Conservation (phyloP, 2,113 vertebrate genomes). For the Anas platyrhynchos region DNA sequence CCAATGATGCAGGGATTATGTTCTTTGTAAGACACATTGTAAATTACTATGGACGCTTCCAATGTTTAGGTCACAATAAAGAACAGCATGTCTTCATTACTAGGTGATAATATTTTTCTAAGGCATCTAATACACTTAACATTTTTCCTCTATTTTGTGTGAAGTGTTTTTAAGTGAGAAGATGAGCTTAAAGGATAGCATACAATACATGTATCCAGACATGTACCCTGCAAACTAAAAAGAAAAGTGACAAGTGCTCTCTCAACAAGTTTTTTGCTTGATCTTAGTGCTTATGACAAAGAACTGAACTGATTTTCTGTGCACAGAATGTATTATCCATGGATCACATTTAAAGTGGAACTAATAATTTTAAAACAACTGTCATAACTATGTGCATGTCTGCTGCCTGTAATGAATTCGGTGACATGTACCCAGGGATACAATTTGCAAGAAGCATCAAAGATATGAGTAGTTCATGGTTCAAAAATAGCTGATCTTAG, state of each 20-base stretch:
- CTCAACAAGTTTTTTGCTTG: neutral
- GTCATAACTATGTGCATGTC: neutral
- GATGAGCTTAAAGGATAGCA: neutral
- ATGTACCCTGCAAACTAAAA: neutral
- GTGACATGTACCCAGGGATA: neutral
- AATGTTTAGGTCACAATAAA: neutral
- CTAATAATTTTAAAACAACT: constrained; percentile 28
- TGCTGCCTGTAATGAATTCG: neutral
- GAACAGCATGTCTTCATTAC: neutral
- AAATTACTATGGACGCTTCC: neutral
- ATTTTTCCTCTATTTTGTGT: neutral
- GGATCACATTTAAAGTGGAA: constrained; percentile 20
- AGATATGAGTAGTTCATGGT: neutral
- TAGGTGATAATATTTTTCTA: neutral
- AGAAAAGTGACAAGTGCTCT: neutral
- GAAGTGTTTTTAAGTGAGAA: neutral
- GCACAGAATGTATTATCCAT: neutral
- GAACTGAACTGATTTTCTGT: neutral
- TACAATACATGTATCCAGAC: neutral
- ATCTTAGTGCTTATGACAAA: neutral
- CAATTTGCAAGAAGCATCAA: neutral
- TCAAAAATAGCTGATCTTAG: constrained; percentile 45
- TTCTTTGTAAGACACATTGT: neutral
- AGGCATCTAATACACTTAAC: neutral
- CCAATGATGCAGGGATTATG: neutral